phyloP scores from a whole-genome alignment of 2,797 vertebrate genomes.

The Apodemus agrarius region DNA sequence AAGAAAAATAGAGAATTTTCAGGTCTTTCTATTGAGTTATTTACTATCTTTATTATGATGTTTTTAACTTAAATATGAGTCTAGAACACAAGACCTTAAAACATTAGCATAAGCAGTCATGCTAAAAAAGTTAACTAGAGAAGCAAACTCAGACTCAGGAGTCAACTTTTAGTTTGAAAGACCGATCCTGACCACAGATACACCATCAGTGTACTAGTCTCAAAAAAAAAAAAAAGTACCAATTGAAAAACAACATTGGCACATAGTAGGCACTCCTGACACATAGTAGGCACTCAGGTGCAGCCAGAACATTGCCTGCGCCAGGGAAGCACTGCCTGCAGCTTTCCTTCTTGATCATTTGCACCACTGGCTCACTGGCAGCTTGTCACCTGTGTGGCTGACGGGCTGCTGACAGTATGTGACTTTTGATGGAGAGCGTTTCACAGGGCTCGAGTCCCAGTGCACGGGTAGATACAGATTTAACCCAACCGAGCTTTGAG shows the following conservation, averaged over 20 bases:
- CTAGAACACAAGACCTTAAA: background rate
- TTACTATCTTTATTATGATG: background rate
- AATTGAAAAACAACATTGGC: background rate
- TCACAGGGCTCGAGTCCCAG: constrained; percentile 70
- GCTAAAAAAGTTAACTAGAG: background rate
- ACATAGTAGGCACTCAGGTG: background rate
- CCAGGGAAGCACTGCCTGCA: background rate
- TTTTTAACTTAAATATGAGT: constrained; percentile 18
- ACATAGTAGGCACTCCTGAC: background rate
- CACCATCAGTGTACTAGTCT: background rate
- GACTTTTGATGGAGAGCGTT: constrained; percentile 73
- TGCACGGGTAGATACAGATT: constrained; percentile 72
- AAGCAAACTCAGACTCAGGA: constrained; percentile 10
- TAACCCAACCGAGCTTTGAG: constrained; percentile 73
- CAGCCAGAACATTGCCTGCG: background rate
- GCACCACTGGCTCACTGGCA: constrained; percentile 33
- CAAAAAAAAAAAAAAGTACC: background rate
- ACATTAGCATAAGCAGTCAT: background rate
- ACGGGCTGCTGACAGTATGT: constrained; percentile 33
- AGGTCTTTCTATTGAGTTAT: constrained; percentile 1
- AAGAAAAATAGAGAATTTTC: background rate
- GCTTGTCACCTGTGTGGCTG: constrained; percentile 48
- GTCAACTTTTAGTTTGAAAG: constrained; percentile 30
- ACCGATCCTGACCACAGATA: background rate
- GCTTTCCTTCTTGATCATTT: constrained; percentile 35